Conservation (phyloP, 30 jellyfish, hydroid and myxozoan species). For the Catostylus mosaicus region DNA sequence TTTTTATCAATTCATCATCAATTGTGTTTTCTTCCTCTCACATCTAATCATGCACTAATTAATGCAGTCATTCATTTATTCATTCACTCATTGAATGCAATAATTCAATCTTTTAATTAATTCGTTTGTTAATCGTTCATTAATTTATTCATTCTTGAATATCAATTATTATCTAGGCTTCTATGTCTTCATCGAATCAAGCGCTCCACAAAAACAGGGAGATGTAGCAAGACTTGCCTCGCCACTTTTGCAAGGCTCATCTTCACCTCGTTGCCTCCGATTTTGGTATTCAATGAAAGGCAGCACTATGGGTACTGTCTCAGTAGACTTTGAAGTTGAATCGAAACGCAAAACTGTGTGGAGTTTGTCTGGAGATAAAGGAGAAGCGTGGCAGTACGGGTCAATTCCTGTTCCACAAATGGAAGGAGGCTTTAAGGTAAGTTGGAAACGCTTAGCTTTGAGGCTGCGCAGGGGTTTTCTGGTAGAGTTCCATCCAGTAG, state of each 20-base stretch:
- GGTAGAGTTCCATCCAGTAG: no score
- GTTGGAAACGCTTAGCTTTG: no score
- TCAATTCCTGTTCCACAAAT: slow-evolving; percentile 46
- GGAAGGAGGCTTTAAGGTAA: slow-evolving; percentile 56
- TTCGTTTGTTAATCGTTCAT: not conserved
- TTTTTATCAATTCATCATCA: no score
- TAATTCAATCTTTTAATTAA: not conserved
- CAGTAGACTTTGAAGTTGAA: slow-evolving; percentile 24
- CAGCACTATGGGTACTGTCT: slow-evolving; percentile 57
- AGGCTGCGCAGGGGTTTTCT: no score
- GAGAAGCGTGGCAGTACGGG: slow-evolving; percentile 69
- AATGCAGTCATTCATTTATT: no score
- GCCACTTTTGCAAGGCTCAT: slow-evolving; percentile 17
- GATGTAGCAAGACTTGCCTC: slow-evolving; percentile 67
- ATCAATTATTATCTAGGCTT: slow-evolving; percentile 27
- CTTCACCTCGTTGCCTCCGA: slow-evolving; percentile 54
- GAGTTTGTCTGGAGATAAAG: slow-evolving; percentile 70
- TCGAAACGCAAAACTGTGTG: slow-evolving; percentile 24
- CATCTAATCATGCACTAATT: no score
- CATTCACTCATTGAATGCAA: no score
- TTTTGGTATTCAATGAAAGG: slow-evolving; percentile 88
- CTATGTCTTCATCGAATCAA: slow-evolving; percentile 74
- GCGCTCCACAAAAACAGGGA: slow-evolving; percentile 63
- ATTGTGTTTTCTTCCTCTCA: no score
- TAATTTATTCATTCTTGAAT: not conserved